Evolutionary conservation across 2,113 vertebrate genomes (phyloP), one percentile per base, ranked within the genome.

Genomic region (Trichomycterus rosablanca): DNA sequence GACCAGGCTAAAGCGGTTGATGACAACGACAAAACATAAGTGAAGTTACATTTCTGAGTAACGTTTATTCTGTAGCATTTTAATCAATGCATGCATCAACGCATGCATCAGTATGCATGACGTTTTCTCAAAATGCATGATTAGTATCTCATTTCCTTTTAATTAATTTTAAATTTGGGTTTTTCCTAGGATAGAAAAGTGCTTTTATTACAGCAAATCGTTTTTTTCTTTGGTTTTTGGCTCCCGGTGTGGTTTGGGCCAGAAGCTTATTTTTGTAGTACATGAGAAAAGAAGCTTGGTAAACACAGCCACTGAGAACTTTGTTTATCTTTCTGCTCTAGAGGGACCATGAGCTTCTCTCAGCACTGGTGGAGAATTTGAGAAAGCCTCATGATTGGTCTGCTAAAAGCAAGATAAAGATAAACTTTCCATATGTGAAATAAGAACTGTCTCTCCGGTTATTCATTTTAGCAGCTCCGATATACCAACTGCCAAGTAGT

Each of bases 281-380:
- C 35, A 37, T 52, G 46, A 30, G 39, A 40, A 50, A 60, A 66
- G 56, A 43, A 40, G 4, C 19, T 48, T 59, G 32, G 34, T 32
- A n/a, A 46, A 40, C 22, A 14, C 40, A 45, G 16, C 53, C 34
- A 28, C 32, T 22, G 67, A 10, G 16, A 53, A 6, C 4, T 8
- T 19, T 66, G 40, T 56, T 66, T 56, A 19, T 52, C 40, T 59
- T 70, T 66, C 24, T 46, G 24, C 50, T 70, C 43, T 40, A 50
- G 50, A 66, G 34, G 28, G 16, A 26, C 8, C 16, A 7, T n/a
- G 4, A 53, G 37, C 49, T 53, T 23, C 7, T 4, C 18, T 12
- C 16, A 1, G 3, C 10, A 44, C 9, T 62, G 37, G 11, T 43
- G 8, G 5, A 42, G 34, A 48, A 34, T 26, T 40, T 39, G 26